Base-by-base conservation (phyloP, 37 sponge, comb jelly and placozoan genomes). In the Cladorhizidae sp. region DNA sequence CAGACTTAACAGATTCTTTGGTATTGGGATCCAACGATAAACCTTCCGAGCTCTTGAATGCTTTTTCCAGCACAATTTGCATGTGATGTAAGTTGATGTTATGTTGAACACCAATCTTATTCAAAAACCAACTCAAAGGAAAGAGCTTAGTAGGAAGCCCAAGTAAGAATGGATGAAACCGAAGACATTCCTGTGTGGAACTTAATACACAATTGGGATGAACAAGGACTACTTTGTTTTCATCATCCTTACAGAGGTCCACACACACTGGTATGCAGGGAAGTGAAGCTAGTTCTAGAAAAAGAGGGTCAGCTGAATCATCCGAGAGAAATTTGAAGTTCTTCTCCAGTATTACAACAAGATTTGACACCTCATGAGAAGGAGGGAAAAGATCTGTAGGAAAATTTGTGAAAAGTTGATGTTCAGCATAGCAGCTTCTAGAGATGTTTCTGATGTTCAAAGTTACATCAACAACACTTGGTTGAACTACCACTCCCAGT, bases 91-190 rank as follows among this genome's bases (percentile, higher is more conserved):
- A 40, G 1, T 40, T 70, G 1, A 87, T 32, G 0, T 0, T 18
- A 31, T 29, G 17, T 12, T 26, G 5, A 0, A 87, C 51, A 39
- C 64, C 82, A 25, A 87, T 70, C 2, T 37, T 69, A 21, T 76
- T 21, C 21, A 87, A 37, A 25, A 80, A 23, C n/a, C 38, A 7
- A 22, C 40, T 18, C 3, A 58, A 40, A n/a, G 35, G 2, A 0
- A 21, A 15, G 57, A 88, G 35, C 23, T 55, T 45, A 42, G 5
- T 11, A 15, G 84, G 83, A 35, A 83, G 29, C 3, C 14, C 2
- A 67, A 83, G 78, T 31, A 88, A 62, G 61, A 76, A 88, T 62
- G 89, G 89, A 29, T 73, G 43, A 42, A 45, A 73, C 12, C 36
- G n/a, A 3, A 41, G 0, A 58, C 26, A 21, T 3, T 14, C 20